Evolutionary conservation across 2,888 invertebrate genomes (phyloP), one percentile per base, ranked within the genome.

Genomic region (Clitarchus hookeri): DNA sequence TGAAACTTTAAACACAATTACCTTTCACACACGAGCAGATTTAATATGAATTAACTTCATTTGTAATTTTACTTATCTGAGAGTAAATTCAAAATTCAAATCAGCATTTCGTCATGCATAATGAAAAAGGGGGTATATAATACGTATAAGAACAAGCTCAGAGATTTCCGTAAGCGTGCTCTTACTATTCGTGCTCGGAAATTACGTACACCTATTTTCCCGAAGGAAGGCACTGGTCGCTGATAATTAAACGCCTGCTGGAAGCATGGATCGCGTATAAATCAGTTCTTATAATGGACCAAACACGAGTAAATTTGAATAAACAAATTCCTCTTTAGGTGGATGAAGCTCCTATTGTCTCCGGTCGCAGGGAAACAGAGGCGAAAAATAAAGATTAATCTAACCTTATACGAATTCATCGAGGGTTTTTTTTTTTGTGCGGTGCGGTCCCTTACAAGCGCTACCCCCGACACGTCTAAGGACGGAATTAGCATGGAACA

Each of bases 401-500:
- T 65, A 65, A 65, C 65, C 65, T n/a, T 65, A 65, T 65, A 65
- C 65, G 65, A 65, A 65, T 65, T 65, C 65, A 65, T 8, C n/a
- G 65, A n/a, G 65, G 6, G 16, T 6, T 6, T 65, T 65, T 65
- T 65, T 65, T 48, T 16, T 13, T 11, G 48, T 16, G 11, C 48
- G 48, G 48, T 8, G 11, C 4, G 4, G 36, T 65, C 65, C 65
- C 65, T n/a, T n/a, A 65, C 65, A 65, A 65, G 65, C 65, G 65
- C 65, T 19, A 65, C 65, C 65, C 65, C 16, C 65, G n/a, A 65
- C 65, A 65, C 65, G 65, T 65, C 65, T 65, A 65, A 65, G 65
- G 65, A 65, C 65, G 65, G n/a, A 65, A 65, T 65, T 65, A 65
- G 65, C 65, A 65, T 65, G 65, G 65, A 65, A 65, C 65, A 65